Conservation (phyloP, 2,113 vertebrate genomes). For the Eulemur macaco region DNA sequence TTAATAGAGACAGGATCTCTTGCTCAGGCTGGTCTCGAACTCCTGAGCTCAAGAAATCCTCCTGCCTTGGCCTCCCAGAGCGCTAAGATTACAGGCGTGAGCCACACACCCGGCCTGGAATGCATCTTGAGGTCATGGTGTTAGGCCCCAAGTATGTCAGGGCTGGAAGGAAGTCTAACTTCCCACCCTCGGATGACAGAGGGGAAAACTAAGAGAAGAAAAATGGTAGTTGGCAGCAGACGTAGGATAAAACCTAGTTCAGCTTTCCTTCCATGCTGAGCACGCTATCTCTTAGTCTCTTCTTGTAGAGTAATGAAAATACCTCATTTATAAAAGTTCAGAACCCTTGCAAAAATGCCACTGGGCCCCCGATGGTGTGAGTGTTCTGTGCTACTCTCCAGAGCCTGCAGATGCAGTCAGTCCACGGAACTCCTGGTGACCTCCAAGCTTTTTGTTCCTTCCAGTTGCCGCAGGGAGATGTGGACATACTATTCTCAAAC, state of each 20-base stretch:
- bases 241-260: background rate
- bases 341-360: background rate
- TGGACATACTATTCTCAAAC: slow-evolving; percentile 93
- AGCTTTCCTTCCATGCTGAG: background rate
- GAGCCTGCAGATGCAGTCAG: background rate
- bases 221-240: background rate
- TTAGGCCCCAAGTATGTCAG: background rate
- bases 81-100: too few species aligned
- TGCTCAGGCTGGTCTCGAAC: too few species aligned
- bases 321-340: background rate
- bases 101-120: background rate
- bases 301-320: background rate
- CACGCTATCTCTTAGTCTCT: background rate
- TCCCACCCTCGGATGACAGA: background rate
- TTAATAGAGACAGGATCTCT: too few species aligned
- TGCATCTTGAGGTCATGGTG: background rate
- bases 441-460: slow-evolving; percentile 55
- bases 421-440: rapidly evolving
- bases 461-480: slow-evolving; percentile 89
- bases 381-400: background rate
- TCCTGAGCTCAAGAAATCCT: too few species aligned
- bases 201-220: background rate
- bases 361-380: background rate
- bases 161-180: background rate
- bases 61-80: too few species aligned